phyloP scores from a whole-genome alignment of 2,113 vertebrate genomes.

The Rutilus rutilus region DNA sequence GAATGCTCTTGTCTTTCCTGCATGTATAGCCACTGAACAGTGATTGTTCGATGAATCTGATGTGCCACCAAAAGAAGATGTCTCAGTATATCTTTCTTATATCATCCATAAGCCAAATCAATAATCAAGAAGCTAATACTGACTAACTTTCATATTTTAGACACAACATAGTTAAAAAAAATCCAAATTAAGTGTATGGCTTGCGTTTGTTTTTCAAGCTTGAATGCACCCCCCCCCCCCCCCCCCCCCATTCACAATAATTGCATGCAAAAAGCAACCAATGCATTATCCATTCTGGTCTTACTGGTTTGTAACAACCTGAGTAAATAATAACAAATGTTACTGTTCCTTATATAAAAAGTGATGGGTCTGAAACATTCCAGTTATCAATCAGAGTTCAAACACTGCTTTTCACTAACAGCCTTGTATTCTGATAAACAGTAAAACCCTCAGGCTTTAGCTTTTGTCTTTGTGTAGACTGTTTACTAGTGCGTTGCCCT shows the following conservation, averaged over 20 bases:
- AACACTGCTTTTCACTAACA: slow-evolving; percentile 9
- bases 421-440: slow-evolving; percentile 1
- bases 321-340: neutral
- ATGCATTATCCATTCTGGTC: neutral
- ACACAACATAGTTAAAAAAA: neutral
- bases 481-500: slow-evolving; percentile 28
- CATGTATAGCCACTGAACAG: neutral
- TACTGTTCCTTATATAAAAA: neutral
- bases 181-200: neutral
- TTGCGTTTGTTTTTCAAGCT: neutral
- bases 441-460: neutral
- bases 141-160: neutral
- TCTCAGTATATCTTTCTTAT: neutral
- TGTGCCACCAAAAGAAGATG: neutral
- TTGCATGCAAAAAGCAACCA: neutral
- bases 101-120: neutral
- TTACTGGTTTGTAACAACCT: neutral
- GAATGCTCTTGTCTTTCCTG: neutral
- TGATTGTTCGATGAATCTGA: neutral
- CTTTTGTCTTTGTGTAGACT: slow-evolving; percentile 41
- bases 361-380: neutral
- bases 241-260: neutral
- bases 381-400: neutral
- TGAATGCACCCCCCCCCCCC: neutral
- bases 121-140: neutral